Base-by-base conservation (phyloP, 2,797 vertebrate species). In the Buceros bicornis region DNA sequence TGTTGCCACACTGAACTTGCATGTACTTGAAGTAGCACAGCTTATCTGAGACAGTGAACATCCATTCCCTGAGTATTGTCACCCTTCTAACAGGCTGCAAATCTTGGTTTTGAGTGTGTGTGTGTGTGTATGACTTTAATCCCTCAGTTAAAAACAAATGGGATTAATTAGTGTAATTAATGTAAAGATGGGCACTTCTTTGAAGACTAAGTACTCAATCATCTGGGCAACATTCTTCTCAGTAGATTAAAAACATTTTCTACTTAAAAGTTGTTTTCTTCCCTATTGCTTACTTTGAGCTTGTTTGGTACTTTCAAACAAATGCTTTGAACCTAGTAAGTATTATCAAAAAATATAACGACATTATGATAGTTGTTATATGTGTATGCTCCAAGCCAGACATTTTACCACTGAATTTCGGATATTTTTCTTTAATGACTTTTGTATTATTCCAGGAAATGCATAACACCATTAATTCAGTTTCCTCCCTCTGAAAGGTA, bases 391-490 rank as follows among this genome's bases (percentile, higher is more conserved):
- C 26, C 54, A 80, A 80, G 60, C 11, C 22, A 72, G 33, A 45
- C 1, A 43, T 72, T 88, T 87, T 72, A 64, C 18, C n/a, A 35
- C 17, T 50, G 45, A 71, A 69, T 81, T 71, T 92, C 22, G 67
- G 53, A 29, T 84, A 19, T 78, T 74, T 93, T 86, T 42, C 22
- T 88, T 69, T 90, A 93, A 92, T 83, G 31, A 43, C 5, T 57
- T 89, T 47, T 90, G 4, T 19, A 90, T 94, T 83, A 86, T 76
- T 65, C 16, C 40, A 70, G 54, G 31, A 94, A 90, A 91, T 42
- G 4, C 19, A 37, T 65, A 91, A 85, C 25, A 13, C 13, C 74
- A 54, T 76, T 94, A 71, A 80, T 86, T 78, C 40, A n/a, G 13
- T 66, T 74, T 81, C 6, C 4, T 78, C 9, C 10, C 37, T 57